These are phyloP conservation scores for Notospermus geniculatus DNA, from an alignment of 1,140 invertebrate species.

Conservation along the genomic window DNA sequence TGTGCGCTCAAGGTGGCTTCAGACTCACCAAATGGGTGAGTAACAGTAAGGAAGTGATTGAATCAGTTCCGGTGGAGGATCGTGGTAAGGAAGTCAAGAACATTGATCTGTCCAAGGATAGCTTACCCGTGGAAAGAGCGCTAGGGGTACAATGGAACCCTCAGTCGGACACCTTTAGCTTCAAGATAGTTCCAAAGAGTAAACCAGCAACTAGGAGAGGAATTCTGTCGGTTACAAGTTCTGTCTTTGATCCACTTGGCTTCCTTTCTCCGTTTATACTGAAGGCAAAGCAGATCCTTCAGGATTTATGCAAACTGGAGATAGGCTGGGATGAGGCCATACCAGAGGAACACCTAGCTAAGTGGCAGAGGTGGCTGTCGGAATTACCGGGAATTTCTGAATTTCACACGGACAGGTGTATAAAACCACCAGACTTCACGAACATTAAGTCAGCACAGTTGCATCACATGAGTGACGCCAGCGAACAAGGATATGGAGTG, in stretches of 20 bases:
- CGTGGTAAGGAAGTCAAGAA: slow-evolving; percentile 1
- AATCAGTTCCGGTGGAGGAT: slow-evolving; percentile 13
- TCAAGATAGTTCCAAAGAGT: not conserved
- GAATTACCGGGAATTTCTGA: slow-evolving; percentile 8
- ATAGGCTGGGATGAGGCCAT: slow-evolving; percentile 21
- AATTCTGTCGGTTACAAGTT: slow-evolving; percentile 15
- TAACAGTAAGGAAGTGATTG: too few species aligned
- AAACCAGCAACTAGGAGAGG: slow-evolving; percentile 9
- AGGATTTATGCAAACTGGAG: slow-evolving; percentile 12
- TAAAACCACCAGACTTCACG: too few species aligned
- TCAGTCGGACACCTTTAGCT: slow-evolving; percentile 10
- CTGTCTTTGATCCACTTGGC: slow-evolving; percentile 20
- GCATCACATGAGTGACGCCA: too few species aligned
- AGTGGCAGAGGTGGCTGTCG: slow-evolving; percentile 10
- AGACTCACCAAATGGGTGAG: too few species aligned
- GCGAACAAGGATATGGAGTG: slow-evolving; percentile 15
- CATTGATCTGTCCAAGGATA: not conserved
- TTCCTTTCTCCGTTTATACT: slow-evolving; percentile 17
- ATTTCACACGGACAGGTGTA: slow-evolving; percentile 8
- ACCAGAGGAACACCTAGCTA: not conserved
- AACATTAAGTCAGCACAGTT: too few species aligned
- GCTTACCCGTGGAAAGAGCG: slow-evolving; percentile 10
- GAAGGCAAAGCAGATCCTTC: slow-evolving; percentile 13
- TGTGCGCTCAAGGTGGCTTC: slow-evolving; percentile 14
- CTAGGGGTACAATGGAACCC: slow-evolving; percentile 18